A percentile compares a stretch with the other conserved stretches of the same genome.
Evolutionary conservation across 2,888 invertebrate species (phyloP).

Genomic region (Cephus spinipes): DNA sequence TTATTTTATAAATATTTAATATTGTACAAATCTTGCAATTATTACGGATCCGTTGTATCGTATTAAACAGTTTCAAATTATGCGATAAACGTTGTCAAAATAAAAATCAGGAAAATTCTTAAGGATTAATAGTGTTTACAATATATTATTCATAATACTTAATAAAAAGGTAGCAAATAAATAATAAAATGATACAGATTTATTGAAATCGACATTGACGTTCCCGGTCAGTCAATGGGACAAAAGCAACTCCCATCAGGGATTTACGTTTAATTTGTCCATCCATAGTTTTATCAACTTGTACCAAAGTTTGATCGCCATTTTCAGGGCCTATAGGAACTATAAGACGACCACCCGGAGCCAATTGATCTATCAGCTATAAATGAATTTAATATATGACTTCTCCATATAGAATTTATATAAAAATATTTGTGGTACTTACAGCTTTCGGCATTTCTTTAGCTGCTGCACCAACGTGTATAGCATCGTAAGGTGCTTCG

Average conservation of each 20-base stretch:
- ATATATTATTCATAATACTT: too few relatives aligned
- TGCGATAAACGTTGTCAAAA: too few relatives aligned
- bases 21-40: too few relatives aligned
- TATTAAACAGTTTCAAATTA: too few relatives aligned
- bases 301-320: slow-evolving; percentile 84
- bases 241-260: slow-evolving; percentile 96
- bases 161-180: not conserved
- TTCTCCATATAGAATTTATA: not conserved
- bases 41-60: too few relatives aligned
- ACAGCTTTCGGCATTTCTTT: slow-evolving; percentile 81
- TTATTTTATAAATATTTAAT: too few relatives aligned
- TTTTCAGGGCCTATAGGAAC: slow-evolving; percentile 91
- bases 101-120: too few relatives aligned
- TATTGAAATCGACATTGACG: slow-evolving; percentile 73
- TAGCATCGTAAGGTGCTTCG: slow-evolving; percentile 89
- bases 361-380: slow-evolving; percentile 85
- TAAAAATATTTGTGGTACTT: slow-evolving; percentile 55
- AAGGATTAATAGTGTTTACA: too few relatives aligned
- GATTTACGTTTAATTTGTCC: slow-evolving; percentile 81
- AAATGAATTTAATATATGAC: slow-evolving; percentile 21
- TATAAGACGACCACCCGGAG: slow-evolving; percentile 91
- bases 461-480: slow-evolving; percentile 94
- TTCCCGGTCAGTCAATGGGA: slow-evolving; percentile 91
- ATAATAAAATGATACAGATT: slow-evolving; percentile 29
- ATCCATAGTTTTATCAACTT: slow-evolving; percentile 89